These are phyloP conservation scores for Eucidaris tribuloides DNA, from an alignment of 35 echinoderm and acorn worm species.

Conservation along the genomic window DNA sequence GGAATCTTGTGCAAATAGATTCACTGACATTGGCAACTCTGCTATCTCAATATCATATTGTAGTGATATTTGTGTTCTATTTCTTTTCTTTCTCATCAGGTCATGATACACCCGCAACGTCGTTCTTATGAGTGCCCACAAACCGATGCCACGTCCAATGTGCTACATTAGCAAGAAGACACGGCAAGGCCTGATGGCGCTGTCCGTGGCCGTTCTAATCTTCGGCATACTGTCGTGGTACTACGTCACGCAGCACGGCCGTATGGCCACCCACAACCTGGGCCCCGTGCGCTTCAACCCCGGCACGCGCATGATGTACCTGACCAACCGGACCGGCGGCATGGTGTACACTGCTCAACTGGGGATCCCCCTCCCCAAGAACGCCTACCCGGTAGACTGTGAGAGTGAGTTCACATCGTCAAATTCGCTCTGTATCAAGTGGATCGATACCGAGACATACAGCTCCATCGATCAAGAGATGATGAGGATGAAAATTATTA, in stretches of 20 bases:
- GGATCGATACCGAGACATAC: conserved; percentile 47
- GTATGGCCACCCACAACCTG: conserved; percentile 19
- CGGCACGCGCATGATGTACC: background rate
- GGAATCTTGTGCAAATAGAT: no score
- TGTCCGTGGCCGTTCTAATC: conserved; percentile 46
- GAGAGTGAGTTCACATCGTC: background rate
- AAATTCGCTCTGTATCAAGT: conserved; percentile 62
- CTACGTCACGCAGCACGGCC: conserved; percentile 83
- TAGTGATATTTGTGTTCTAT: no score
- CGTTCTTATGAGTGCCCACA: no score
- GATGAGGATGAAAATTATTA: conserved; percentile 29
- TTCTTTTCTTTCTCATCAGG: no score
- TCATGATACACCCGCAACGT: no score
- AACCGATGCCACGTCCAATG: conserved; percentile 2
- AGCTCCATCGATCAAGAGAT: conserved; percentile 44
- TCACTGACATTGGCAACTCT: no score
- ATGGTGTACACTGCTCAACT: conserved; percentile 13
- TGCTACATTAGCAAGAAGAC: conserved; percentile 76
- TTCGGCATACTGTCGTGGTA: conserved; percentile 83
- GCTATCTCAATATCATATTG: no score
- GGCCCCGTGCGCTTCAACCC: conserved; percentile 56
- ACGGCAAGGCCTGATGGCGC: conserved; percentile 52
- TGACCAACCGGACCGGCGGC: conserved; percentile 5
- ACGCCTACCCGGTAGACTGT: conserved; percentile 33
- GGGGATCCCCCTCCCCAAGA: conserved; percentile 23